Evolutionary conservation across 2,113 vertebrate species (phyloP), one percentile per base, ranked within the genome.

Genomic region (Dipodomys stephensi): DNA sequence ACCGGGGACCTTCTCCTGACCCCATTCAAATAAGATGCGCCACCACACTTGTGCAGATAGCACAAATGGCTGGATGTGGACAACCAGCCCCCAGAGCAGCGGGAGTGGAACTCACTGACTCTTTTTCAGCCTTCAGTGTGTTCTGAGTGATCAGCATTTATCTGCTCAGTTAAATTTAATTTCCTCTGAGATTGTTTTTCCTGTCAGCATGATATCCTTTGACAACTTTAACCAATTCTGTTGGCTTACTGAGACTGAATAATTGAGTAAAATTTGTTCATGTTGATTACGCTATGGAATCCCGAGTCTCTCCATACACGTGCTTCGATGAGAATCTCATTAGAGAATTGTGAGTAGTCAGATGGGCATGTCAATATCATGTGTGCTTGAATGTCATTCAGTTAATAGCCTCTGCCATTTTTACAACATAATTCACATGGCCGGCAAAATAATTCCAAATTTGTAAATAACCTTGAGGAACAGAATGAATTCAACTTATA

Each of bases 41-140:
- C 49, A 39, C 44, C 6, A 30, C 8, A 60, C 9, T 6, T 28
- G n/a, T 25, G 25, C n/a, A 28, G 39, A 25, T 4, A 60, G 10
- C 20, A 3, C 27, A 25, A 1, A 12, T n/a, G 1, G 11, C 5
- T 13, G 4, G 32, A 7, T 44, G 3, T 35, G 39, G 49, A 32
- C 32, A 81, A 32, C 7, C 32, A 62, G 25, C 5, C 16, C 67
- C 2, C 10, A 57, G 53, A 4, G 15, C 18, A 28, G 4, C 68
- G 6, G 3, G 69, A 11, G 5, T 18, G 18, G 16, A 62, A 32
- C 32, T 22, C 32, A 39, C 11, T 4, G 32, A 44, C 3, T 25
- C 35, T 13, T 13, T 49, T 49, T 57, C 53, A 57, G 4, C 32
- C 12, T 22, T 44, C 35, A n/a, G 1, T 46, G 11, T 39, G 64